These are phyloP conservation scores for Semotilus atromaculatus DNA, from an alignment of 2,797 vertebrate genomes.

Conservation along the genomic window DNA sequence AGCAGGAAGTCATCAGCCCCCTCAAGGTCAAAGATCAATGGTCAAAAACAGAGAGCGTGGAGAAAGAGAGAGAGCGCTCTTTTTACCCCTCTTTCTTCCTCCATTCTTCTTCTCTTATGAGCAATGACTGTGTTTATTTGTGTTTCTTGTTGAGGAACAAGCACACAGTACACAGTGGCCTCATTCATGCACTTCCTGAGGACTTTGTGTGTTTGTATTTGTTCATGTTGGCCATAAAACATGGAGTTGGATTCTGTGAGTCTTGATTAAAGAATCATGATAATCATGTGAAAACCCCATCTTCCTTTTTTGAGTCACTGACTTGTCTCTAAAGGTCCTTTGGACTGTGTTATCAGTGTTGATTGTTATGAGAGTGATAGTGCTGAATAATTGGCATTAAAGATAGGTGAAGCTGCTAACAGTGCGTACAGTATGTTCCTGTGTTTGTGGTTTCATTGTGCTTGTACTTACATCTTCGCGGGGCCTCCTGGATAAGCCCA, in stretches of 20 bases:
- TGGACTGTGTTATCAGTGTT: slow-evolving; percentile 19
- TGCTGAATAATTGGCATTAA: not conserved
- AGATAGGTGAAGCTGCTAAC: not conserved
- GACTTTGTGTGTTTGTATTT: slow-evolving; percentile 44
- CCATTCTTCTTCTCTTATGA: slow-evolving; percentile 70
- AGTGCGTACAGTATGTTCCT: not conserved
- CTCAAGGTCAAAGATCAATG: slow-evolving; percentile 59
- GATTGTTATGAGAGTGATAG: slow-evolving; percentile 2
- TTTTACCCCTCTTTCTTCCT: slow-evolving; percentile 53
- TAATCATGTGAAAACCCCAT: slow-evolving; percentile 15
- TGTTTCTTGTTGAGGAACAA: slow-evolving; percentile 66
- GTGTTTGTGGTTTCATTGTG: slow-evolving; percentile 12
- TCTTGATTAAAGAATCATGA: slow-evolving; percentile 20
- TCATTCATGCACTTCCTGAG: slow-evolving; percentile 69
- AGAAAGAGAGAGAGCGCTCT: not conserved
- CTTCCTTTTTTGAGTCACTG: not conserved
- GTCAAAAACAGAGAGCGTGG: slow-evolving; percentile 42
- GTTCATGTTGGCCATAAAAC: slow-evolving; percentile 14
- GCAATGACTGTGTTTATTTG: slow-evolving; percentile 66
- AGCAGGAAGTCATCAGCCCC: slow-evolving; percentile 58
- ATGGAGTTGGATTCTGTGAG: not conserved
- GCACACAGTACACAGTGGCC: slow-evolving; percentile 68
- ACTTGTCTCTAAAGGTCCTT: not conserved
- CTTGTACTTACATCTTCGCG: not conserved
- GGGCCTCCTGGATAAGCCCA: slow-evolving; percentile 26